A percentile compares a stretch with the other conserved stretches of the same genome.
Conservation (phyloP, 2,888 invertebrate species). For the Hirtodrosophila histrioides region DNA sequence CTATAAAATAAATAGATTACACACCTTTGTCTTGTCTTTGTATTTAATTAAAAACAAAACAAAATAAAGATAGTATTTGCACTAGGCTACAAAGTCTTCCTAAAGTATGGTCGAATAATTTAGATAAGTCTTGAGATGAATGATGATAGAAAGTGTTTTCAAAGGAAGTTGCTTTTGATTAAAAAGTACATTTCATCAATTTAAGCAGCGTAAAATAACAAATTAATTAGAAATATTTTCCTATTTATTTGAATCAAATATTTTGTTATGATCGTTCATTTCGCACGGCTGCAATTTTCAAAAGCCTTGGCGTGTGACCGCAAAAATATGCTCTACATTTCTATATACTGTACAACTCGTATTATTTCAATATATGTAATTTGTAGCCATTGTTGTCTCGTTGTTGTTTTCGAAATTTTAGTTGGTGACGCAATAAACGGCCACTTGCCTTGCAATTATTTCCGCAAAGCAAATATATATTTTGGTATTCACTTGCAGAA, state of each 20-base stretch:
- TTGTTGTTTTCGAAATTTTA: constrained; percentile 54
- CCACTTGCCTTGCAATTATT: constrained; percentile 58
- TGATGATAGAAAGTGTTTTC: too few relatives aligned
- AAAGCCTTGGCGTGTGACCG: constrained; percentile 55
- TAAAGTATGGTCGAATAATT: too few relatives aligned
- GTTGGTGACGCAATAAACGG: constrained; percentile 57
- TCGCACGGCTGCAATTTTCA: constrained; percentile 51
- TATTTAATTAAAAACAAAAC: constrained; percentile 2
- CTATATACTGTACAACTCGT: not conserved
- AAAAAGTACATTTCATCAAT: too few relatives aligned
- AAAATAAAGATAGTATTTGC: constrained; percentile 1
- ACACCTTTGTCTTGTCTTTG: constrained; percentile 3
- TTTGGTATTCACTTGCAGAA: constrained; percentile 55
- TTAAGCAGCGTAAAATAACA: too few relatives aligned
- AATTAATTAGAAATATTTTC: not conserved
- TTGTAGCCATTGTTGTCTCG: constrained; percentile 32
- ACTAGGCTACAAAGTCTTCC: constrained; percentile 11
- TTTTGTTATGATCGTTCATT: constrained; percentile 36
- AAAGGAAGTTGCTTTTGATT: too few relatives aligned
- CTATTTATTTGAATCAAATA: not conserved
- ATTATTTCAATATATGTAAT: constrained; percentile 26
- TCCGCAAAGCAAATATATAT: constrained; percentile 54
- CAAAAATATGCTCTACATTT: constrained; percentile 15
- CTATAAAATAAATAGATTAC: constrained; percentile 18
- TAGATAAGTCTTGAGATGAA: too few relatives aligned